Evolutionary conservation across 2,113 vertebrate species (phyloP).

Genomic region (Lipophrys pholis): DNA sequence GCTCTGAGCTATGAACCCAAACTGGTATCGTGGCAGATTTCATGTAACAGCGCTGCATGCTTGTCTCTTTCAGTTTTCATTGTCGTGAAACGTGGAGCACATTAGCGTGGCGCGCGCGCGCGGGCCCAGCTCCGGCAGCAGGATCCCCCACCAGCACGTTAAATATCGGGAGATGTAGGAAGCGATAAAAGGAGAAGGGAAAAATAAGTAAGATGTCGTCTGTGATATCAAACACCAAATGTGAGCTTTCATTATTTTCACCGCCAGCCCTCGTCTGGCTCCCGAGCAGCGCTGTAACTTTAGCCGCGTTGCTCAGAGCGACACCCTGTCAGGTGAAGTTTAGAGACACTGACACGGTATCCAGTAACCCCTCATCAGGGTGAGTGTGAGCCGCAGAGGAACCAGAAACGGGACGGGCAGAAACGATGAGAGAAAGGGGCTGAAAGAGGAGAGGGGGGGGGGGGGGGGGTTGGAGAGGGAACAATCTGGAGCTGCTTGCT

Average conservation of each 20-base stretch:
- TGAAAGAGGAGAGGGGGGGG: conserved; percentile 57
- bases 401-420: conserved; percentile 30
- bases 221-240: conserved; percentile 75
- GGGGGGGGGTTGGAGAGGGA: too few species aligned
- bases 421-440: conserved; percentile 54
- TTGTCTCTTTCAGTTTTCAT: conserved; percentile 46
- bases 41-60: conserved; percentile 26
- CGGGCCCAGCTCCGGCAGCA: conserved; percentile 23
- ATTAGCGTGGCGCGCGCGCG: conserved; percentile 5
- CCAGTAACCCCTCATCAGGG: conserved; percentile 50
- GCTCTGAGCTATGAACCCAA: conserved; percentile 55
- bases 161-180: conserved; percentile 58
- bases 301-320: conserved; percentile 73
- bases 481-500: conserved; percentile 43
- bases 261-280: conserved; percentile 39
- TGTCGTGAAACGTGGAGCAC: neutral
- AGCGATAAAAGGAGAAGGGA: conserved; percentile 67
- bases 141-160: conserved; percentile 39
- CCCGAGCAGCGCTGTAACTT: conserved; percentile 69
- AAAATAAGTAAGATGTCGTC: conserved; percentile 79
- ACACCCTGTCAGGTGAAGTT: conserved; percentile 77
- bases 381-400: conserved; percentile 53
- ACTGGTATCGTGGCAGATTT: conserved; percentile 63
- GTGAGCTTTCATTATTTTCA: conserved; percentile 58
- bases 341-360: conserved; percentile 69